Evolutionary conservation across 1,140 invertebrate genomes (phyloP).

Genomic region (Lanistes nyassanus): DNA sequence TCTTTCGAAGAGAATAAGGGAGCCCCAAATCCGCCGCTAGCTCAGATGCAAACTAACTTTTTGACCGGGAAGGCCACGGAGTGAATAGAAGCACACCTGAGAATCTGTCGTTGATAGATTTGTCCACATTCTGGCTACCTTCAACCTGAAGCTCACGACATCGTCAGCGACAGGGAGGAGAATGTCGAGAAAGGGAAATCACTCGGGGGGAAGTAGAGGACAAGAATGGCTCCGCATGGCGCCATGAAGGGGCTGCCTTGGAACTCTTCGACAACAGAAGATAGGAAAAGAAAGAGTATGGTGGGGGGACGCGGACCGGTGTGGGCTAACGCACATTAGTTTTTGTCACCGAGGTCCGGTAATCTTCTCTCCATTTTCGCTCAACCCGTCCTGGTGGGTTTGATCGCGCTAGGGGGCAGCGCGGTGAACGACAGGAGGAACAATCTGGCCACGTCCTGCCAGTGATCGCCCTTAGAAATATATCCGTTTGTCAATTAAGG

Average conservation of each 20-base stretch:
- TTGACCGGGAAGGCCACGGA: too few relatives aligned
- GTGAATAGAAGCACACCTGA: too few relatives aligned
- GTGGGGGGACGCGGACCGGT: background rate
- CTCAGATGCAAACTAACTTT: too few relatives aligned
- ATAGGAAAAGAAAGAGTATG: background rate
- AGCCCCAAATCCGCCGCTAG: too few relatives aligned
- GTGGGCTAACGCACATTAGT: conserved; percentile 21
- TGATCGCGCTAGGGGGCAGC: conserved; percentile 20
- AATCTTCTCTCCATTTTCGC: conserved; percentile 17
- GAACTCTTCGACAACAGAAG: conserved; percentile 1
- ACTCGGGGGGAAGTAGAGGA: background rate
- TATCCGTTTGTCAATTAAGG: conserved; percentile 35
- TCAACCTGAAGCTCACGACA: background rate
- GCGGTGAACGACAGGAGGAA: conserved; percentile 13
- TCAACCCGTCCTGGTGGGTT: conserved; percentile 7
- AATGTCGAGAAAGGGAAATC: conserved; percentile 3
- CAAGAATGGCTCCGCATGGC: conserved; percentile 17
- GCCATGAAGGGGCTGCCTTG: background rate
- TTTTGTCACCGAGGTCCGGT: conserved; percentile 13
- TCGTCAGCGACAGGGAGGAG: background rate
- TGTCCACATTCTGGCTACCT: too few relatives aligned
- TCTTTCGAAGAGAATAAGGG: too few relatives aligned
- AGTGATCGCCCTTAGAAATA: conserved; percentile 26
- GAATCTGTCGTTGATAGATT: too few relatives aligned
- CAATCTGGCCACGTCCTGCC: conserved; percentile 15